phyloP scores from a whole-genome alignment of 2,888 invertebrate species.

The Diplolepis rosae region DNA sequence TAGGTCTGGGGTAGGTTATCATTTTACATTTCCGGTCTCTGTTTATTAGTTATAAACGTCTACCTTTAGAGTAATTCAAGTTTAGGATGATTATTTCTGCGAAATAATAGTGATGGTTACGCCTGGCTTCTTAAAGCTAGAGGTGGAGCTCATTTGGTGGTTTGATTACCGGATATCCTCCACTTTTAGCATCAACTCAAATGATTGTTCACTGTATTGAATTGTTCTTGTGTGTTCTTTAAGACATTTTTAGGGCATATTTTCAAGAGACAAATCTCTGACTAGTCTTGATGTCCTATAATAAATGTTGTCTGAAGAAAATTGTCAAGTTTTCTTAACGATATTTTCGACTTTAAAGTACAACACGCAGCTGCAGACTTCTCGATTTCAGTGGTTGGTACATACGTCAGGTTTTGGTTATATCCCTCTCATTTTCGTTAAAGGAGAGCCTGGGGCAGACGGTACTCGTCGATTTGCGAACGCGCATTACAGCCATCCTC shows the following conservation, averaged over 20 bases:
- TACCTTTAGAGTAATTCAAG: neutral
- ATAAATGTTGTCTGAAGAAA: too few relatives aligned
- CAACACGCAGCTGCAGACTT: neutral
- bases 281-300: too few relatives aligned
- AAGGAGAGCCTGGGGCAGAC: constrained; percentile 12
- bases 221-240: too few relatives aligned
- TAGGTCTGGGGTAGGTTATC: neutral
- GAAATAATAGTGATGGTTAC: neutral
- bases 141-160: neutral
- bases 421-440: constrained; percentile 26
- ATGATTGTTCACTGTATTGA: neutral
- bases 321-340: neutral
- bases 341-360: neutral
- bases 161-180: neutral
- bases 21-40: neutral
- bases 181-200: neutral
- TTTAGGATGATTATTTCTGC: neutral
- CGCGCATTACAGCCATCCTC: constrained; percentile 11
- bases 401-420: constrained; percentile 5
- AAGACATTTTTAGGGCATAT: too few relatives aligned
- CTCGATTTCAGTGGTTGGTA: neutral
- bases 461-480: constrained; percentile 21
- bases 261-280: too few relatives aligned
- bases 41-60: neutral
- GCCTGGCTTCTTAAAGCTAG: neutral